These are phyloP conservation scores for Cheilosia soror DNA, from an alignment of 2,888 invertebrate species.

Conservation along the genomic window DNA sequence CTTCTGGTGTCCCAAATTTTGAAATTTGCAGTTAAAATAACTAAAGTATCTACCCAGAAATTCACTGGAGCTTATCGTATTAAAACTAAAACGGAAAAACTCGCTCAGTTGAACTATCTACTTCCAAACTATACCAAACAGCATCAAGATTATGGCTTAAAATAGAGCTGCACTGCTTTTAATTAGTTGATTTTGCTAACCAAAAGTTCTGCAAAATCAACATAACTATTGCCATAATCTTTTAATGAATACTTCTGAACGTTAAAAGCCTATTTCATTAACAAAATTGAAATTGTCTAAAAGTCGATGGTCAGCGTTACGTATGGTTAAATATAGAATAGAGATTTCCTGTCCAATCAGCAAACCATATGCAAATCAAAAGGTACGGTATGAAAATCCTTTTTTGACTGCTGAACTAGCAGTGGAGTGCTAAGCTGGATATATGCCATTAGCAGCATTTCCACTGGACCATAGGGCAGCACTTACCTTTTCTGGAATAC, in stretches of 20 bases:
- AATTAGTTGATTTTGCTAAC: conserved; percentile 3
- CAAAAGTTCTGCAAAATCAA: neutral
- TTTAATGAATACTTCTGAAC: conserved; percentile 42
- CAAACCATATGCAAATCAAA: conserved; percentile 58
- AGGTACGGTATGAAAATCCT: conserved; percentile 25
- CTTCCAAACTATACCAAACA: neutral
- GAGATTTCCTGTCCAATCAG: conserved; percentile 42
- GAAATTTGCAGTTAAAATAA: too few species aligned
- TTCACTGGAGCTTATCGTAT: too few species aligned
- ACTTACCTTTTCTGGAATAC: conserved; percentile 34
- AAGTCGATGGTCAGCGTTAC: conserved; percentile 33
- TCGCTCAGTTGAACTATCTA: neutral
- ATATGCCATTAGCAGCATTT: conserved; percentile 39
- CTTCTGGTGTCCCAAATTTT: too few species aligned
- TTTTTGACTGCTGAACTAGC: conserved; percentile 15
- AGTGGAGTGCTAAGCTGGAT: conserved; percentile 9
- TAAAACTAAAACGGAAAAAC: neutral
- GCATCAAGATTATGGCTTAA: neutral
- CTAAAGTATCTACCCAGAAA: too few species aligned
- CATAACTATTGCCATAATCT: conserved; percentile 13
- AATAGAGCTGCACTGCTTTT: neutral
- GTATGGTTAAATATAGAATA: neutral
- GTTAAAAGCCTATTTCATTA: conserved; percentile 21
- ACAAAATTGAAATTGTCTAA: conserved; percentile 24
- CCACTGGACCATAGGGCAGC: neutral